A percentile compares a stretch with the other conserved stretches of the same genome.
These are phyloP conservation scores for Bradynema listronoti DNA, from an alignment of 1,140 invertebrate species.

Conservation along the genomic window DNA sequence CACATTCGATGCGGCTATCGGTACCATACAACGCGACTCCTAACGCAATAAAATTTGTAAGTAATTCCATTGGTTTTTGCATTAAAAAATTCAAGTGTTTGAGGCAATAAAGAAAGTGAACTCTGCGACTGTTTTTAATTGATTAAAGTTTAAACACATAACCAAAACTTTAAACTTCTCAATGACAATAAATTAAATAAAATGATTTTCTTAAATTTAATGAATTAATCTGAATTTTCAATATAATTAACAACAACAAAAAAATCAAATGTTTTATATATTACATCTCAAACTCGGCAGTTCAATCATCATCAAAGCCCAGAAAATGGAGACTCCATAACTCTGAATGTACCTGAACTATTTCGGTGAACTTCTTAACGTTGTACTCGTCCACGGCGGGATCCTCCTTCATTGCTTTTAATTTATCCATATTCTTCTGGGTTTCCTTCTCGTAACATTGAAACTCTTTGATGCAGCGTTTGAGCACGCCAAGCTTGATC, in stretches of 20 bases:
- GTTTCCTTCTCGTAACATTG: conserved; percentile 26
- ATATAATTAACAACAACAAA: neutral
- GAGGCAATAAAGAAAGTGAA: neutral
- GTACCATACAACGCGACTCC: neutral
- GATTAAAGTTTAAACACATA: neutral
- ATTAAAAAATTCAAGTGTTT: neutral
- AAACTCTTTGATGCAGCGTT: conserved; percentile 29
- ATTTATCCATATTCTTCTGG: conserved; percentile 31
- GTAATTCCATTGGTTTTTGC: neutral
- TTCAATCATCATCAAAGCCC: neutral
- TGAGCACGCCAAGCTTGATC: conserved; percentile 31
- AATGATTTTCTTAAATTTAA: too few relatives aligned
- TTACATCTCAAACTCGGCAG: neutral
- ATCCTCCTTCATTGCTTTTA: conserved; percentile 24
- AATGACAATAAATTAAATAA: too few relatives aligned
- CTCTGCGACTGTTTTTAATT: neutral
- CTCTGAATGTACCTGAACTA: conserved; percentile 13
- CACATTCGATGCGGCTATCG: conserved; percentile 3
- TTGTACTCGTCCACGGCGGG: conserved; percentile 22
- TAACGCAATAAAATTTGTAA: neutral
- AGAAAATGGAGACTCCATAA: neutral
- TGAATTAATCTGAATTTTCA: neutral
- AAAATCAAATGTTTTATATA: neutral
- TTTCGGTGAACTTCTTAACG: conserved; percentile 19
- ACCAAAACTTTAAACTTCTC: neutral